A percentile compares a stretch with the other conserved stretches of the same genome.
Conservation (phyloP, 2,888 invertebrate species). For the Tenthredo amoena region DNA sequence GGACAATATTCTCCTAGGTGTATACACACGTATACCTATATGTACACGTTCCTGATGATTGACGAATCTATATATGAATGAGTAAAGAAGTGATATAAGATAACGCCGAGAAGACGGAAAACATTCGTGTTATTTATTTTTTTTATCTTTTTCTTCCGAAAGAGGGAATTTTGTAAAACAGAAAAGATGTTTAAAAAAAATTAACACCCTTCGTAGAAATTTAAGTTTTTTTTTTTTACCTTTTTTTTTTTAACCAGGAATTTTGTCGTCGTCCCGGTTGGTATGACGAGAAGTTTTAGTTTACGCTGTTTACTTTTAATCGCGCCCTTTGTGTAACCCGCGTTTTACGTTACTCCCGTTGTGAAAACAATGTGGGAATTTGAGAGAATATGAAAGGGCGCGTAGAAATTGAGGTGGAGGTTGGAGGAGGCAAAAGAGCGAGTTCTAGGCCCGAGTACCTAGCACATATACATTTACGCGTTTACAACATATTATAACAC, state of each 20-base stretch:
- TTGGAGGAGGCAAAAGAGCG: neutral
- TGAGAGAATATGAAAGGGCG: slow-evolving; percentile 28
- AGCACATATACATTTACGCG: neutral
- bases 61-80: neutral
- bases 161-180: neutral
- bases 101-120: neutral
- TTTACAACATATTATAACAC: neutral
- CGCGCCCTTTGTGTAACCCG: slow-evolving; percentile 33
- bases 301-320: slow-evolving; percentile 40
- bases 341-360: slow-evolving; percentile 30
- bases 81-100: neutral
- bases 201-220: neutral
- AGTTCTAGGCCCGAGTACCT: neutral
- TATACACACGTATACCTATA: neutral
- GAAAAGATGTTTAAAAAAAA: neutral
- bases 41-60: neutral
- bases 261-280: neutral
- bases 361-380: slow-evolving; percentile 43
- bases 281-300: slow-evolving; percentile 9
- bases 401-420: neutral
- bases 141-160: neutral
- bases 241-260: neutral
- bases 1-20: neutral
- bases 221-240: neutral
- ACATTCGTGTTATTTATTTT: no score